Conservation (phyloP, 2,113 vertebrate genomes). For the Sprattus sprattus region DNA sequence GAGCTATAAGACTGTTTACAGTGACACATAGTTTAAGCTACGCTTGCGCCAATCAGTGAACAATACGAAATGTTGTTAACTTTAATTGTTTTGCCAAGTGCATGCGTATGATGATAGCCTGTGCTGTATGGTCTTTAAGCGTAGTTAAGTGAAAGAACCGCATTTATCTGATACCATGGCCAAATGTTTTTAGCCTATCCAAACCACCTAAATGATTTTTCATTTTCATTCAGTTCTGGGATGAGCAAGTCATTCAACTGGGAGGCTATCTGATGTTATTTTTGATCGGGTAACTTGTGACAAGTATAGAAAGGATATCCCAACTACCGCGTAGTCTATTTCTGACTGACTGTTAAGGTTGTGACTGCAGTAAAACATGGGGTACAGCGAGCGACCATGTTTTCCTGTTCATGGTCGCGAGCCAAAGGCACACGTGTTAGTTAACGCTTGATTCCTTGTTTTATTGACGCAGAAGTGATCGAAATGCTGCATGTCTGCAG, state of each 20-base stretch:
- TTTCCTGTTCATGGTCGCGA: neutral
- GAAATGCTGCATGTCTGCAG: neutral
- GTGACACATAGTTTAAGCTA: neutral
- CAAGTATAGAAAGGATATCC: neutral
- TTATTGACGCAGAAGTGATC: neutral
- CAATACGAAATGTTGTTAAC: neutral
- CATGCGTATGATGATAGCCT: neutral
- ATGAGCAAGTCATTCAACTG: neutral
- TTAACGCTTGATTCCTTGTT: neutral
- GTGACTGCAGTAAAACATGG: neutral
- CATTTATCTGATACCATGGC: neutral
- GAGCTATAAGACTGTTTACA: neutral
- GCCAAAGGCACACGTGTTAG: slow-evolving; percentile 1
- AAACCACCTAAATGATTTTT: neutral
- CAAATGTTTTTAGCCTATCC: neutral
- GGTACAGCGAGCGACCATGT: slow-evolving; percentile 5
- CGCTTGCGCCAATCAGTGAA: neutral
- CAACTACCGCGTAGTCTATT: neutral
- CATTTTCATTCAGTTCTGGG: neutral
- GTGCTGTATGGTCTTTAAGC: neutral
- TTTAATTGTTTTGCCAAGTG: neutral
- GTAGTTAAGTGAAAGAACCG: neutral
- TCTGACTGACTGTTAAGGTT: neutral
- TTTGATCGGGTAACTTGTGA: neutral
- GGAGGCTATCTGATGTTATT: neutral